phyloP scores from a whole-genome alignment of 2,888 invertebrate genomes.

The Sphaerophoria rueppellii region DNA sequence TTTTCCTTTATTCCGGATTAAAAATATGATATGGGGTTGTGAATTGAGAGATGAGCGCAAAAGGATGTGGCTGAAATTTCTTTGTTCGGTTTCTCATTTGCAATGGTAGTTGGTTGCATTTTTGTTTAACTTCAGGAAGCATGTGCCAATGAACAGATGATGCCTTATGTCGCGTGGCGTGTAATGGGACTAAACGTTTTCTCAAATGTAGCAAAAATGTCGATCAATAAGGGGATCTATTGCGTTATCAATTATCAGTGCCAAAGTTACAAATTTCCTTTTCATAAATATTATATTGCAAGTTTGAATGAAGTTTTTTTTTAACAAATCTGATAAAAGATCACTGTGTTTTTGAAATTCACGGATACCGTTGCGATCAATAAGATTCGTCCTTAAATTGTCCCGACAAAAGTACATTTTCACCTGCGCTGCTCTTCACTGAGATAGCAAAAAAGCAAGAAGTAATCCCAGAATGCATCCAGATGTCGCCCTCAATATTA shows the following conservation, averaged over 20 bases:
- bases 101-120: slow-evolving; percentile 22
- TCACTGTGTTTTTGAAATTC: too few species aligned
- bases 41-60: slow-evolving; percentile 1
- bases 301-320: too few species aligned
- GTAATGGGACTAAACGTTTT: background rate
- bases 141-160: slow-evolving; percentile 59
- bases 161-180: slow-evolving; percentile 17
- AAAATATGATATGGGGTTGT: slow-evolving; percentile 34
- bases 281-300: too few species aligned
- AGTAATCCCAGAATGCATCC: slow-evolving; percentile 34
- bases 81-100: background rate
- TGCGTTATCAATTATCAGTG: too few species aligned
- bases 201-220: too few species aligned
- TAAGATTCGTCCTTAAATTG: slow-evolving; percentile 19
- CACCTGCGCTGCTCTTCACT: slow-evolving; percentile 58
- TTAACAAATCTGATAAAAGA: too few species aligned
- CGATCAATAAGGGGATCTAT: too few species aligned
- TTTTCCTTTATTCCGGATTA: slow-evolving; percentile 2
- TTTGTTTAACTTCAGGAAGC: slow-evolving; percentile 32
- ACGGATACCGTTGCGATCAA: too few species aligned
- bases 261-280: too few species aligned
- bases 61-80: background rate
- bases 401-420: slow-evolving; percentile 4
- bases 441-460: background rate
- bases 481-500: slow-evolving; percentile 44